phyloP scores from a whole-genome alignment of 2,113 vertebrate genomes.

The Ammospiza caudacuta region DNA sequence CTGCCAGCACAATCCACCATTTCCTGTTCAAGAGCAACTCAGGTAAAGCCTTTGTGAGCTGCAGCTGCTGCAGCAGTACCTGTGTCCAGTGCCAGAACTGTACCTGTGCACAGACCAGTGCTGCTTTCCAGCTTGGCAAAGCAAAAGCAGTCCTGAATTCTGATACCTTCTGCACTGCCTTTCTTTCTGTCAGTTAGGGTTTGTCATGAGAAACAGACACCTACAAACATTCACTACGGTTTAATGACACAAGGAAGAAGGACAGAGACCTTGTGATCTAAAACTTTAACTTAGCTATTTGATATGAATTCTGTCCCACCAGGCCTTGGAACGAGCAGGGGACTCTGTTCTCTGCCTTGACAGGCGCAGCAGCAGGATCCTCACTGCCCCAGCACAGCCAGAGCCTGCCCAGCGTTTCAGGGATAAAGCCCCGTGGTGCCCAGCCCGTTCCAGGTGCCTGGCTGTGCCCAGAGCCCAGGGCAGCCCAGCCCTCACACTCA shows the following conservation, averaged over 20 bases:
- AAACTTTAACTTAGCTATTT: not conserved
- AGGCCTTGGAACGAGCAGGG: not conserved
- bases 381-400: not conserved
- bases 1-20: not conserved
- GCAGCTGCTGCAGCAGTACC: not conserved
- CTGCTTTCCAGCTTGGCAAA: not conserved
- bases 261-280: not conserved
- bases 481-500: conserved; percentile 57
- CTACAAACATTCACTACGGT: not conserved
- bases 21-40: not conserved
- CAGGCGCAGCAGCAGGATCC: not conserved
- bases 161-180: not conserved
- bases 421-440: too few species aligned
- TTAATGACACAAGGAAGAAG: not conserved
- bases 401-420: not conserved
- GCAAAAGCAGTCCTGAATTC: not conserved
- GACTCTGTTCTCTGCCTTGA: not conserved
- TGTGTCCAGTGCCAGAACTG: not conserved
- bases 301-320: not conserved
- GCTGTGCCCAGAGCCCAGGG: not conserved
- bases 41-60: not conserved
- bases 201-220: not conserved
- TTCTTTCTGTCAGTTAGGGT: not conserved
- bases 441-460: too few species aligned
- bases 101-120: not conserved